A percentile compares a stretch with the other conserved stretches of the same genome.
These are phyloP conservation scores for Lamellibrachia satsuma DNA, from an alignment of 2,888 invertebrate genomes.

Conservation along the genomic window DNA sequence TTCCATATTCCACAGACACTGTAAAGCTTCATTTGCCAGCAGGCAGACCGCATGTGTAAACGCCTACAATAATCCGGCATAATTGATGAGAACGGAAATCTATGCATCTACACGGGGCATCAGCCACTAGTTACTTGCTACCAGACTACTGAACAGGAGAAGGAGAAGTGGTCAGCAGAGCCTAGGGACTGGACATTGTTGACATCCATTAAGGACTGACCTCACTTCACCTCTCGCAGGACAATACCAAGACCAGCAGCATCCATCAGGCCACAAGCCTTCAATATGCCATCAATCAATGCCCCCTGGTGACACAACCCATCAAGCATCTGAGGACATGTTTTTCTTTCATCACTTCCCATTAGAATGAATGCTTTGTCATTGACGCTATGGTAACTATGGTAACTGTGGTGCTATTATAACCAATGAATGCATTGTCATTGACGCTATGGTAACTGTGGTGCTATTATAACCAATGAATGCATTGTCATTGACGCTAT, in stretches of 20 bases:
- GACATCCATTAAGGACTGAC: neutral
- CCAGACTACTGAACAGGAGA: neutral
- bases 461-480: too few species aligned
- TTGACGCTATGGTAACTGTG: too few species aligned
- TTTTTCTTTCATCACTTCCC: neutral
- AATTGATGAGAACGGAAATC: constrained; percentile 4
- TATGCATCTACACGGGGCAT: neutral
- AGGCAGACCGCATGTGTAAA: neutral
- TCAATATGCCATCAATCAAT: constrained; percentile 4
- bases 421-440: too few species aligned
- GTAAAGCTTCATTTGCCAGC: neutral
- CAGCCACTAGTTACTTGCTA: neutral
- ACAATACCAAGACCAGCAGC: neutral
- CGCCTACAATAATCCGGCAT: neutral
- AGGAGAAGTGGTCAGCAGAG: neutral
- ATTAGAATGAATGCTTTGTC: neutral
- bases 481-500: too few species aligned
- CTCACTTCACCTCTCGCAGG: neutral
- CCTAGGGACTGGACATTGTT: neutral
- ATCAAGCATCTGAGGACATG: neutral
- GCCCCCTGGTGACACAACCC: neutral
- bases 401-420: too few species aligned
- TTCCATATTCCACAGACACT: neutral
- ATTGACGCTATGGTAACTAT: neutral
- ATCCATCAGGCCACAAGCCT: neutral